Base-by-base conservation (phyloP, 2,113 vertebrate species). In the Merops nubicus region DNA sequence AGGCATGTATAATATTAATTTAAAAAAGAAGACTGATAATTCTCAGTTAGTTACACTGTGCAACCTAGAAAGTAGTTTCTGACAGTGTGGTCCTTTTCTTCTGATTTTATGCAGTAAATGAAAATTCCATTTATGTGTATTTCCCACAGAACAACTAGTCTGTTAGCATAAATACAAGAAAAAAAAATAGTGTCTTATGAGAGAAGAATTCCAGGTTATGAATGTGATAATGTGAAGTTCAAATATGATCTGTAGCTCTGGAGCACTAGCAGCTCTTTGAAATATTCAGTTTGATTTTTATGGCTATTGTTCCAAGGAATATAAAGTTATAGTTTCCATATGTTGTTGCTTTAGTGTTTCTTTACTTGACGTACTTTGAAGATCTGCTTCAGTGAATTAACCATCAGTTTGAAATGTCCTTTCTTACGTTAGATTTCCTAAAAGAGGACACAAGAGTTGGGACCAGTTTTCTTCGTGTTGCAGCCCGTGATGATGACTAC, bases 381-480 rank as follows among this genome's bases (percentile, higher is more conserved):
- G 22, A 8, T 34, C 13, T 42, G 25, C 8, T 56, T n/a, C 16
- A 77, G 17, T 36, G 77, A 75, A 53, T 64, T 50, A 60, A 57
- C 57, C 12, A 26, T 65, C 21, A 67, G 12, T 78, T 19, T 87
- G 70, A 79, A 94, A 85, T 94, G 20, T 60, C 17, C 11, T 83
- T 89, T 64, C 69, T 94, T 89, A 25, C 47, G 38, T 74, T 77
- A 99, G 99, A 99, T 97, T 99, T 99, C 89, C 97, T 99, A 29
- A 98, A 98, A 57, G 99, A 99, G 84, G 99, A 99, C 76, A 98
- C 98, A 5, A 98, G 98, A 93, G 98, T 98, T 73, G 99, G 99
- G 67, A 99, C 98, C 17, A 99, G 99, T 86, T 99, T 99, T 90
- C 94, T 99, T 89, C 98, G 96, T 45, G 98, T 99, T 60, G 98